Conservation (phyloP, 2,113 vertebrate species). For the Axis porcinus region DNA sequence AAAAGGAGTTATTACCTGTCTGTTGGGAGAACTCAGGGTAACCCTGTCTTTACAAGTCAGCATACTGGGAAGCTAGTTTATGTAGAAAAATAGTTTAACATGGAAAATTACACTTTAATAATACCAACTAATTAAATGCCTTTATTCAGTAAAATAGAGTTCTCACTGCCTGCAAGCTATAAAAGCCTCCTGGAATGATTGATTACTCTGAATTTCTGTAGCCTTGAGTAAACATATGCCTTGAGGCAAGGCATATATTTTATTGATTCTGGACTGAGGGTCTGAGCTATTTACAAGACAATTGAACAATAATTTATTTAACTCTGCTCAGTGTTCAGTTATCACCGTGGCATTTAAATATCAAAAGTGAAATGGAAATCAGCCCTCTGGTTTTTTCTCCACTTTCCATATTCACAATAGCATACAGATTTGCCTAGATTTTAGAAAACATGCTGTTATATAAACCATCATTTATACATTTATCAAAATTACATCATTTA, state of each 20-base stretch:
- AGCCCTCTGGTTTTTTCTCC: not conserved
- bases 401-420: not conserved
- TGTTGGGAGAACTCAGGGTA: constrained; percentile 28
- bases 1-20: constrained; percentile 24
- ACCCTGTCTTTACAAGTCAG: constrained; percentile 16
- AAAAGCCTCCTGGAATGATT: constrained; percentile 38
- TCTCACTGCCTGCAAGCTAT: constrained; percentile 11
- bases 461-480: not conserved
- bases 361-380: constrained; percentile 16
- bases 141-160: constrained; percentile 42
- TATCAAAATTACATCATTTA: not conserved
- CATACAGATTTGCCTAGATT: not conserved
- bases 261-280: constrained; percentile 16
- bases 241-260: not conserved
- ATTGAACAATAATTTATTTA: constrained; percentile 36
- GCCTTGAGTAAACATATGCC: constrained; percentile 29
- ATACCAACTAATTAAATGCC: constrained; percentile 60
- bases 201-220: constrained; percentile 24
- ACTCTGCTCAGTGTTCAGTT: not conserved
- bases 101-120: constrained; percentile 54
- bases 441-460: constrained; percentile 11
- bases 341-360: constrained; percentile 39
- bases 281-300: not conserved
- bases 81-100: constrained; percentile 48
- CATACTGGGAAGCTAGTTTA: constrained; percentile 29